Evolutionary conservation across 2,113 vertebrate genomes (phyloP).

Genomic region (Tupaia tana): DNA sequence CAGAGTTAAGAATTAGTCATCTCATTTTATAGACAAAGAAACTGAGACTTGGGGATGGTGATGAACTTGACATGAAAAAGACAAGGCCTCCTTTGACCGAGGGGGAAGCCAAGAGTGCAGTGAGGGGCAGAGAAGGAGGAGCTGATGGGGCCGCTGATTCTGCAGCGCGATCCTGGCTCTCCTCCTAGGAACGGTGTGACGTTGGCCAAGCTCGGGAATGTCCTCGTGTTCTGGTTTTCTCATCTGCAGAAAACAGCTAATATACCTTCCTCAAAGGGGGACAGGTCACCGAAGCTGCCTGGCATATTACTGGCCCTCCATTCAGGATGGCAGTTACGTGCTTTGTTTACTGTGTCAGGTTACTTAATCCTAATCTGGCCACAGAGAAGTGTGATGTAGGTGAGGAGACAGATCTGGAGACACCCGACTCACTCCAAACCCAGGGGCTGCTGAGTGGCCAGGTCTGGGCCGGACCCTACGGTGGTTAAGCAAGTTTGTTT

Average conservation of each 20-base stretch:
- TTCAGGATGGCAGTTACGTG: not conserved
- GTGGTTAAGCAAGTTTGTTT: not conserved
- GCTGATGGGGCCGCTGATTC: not conserved
- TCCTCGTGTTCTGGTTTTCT: not conserved
- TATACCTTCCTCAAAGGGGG: not conserved
- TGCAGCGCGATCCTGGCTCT: not conserved
- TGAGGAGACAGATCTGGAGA: not conserved
- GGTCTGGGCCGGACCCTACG: not conserved
- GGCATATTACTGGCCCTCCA: not conserved
- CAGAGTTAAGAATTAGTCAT: not conserved
- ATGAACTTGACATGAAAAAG: conserved; percentile 12
- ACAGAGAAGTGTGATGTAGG: not conserved
- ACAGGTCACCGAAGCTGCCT: not conserved
- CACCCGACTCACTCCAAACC: not conserved
- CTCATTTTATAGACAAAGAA: conserved; percentile 27
- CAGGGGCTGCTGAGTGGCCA: not conserved
- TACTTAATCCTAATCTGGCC: not conserved
- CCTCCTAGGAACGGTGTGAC: not conserved
- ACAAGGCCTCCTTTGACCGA: not conserved
- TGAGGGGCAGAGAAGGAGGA: not conserved
- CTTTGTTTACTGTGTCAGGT: not conserved
- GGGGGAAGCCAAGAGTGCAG: not conserved
- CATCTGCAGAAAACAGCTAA: not conserved
- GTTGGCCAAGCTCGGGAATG: not conserved
- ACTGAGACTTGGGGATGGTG: not conserved